A percentile compares a stretch with the other conserved stretches of the same genome.
phyloP scores from a whole-genome alignment of 1,140 invertebrate species.

The Bicyclus anynana region DNA sequence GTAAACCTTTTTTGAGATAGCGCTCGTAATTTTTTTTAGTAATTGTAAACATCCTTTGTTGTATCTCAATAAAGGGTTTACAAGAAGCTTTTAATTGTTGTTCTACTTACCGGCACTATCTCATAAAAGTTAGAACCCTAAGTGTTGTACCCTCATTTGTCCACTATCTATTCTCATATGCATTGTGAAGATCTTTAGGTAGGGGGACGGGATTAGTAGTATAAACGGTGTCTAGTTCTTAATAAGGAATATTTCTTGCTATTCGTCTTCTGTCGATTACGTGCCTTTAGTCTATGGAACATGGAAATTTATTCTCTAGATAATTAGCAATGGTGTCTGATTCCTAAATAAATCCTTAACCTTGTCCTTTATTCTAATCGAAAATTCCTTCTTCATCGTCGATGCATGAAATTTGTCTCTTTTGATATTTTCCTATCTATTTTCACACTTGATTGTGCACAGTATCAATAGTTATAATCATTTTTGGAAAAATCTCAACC shows the following conservation, averaged over 20 bases:
- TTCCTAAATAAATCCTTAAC: neutral
- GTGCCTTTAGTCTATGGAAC: neutral
- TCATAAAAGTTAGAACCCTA: neutral
- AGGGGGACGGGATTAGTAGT: neutral
- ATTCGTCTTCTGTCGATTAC: neutral
- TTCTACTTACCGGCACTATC: neutral
- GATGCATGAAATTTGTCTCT: neutral
- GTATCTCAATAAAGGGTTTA: too few species aligned
- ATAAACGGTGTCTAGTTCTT: neutral
- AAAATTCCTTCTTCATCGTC: neutral
- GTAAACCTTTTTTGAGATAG: neutral
- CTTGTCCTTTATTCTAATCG: neutral
- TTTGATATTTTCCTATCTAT: neutral
- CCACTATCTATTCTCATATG: conserved; percentile 4
- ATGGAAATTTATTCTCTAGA: neutral
- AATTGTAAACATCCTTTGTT: neutral
- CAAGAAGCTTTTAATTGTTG: neutral
- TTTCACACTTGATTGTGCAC: neutral
- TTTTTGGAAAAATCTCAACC: neutral
- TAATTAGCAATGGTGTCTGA: neutral
- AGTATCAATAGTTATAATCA: neutral
- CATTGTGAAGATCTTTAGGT: neutral
- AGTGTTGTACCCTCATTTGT: conserved; percentile 23
- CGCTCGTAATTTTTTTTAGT: neutral
- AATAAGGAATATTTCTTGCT: neutral